Conservation (phyloP, 2,797 vertebrate genomes). For the Lepidocolaptes lacrymiger region DNA sequence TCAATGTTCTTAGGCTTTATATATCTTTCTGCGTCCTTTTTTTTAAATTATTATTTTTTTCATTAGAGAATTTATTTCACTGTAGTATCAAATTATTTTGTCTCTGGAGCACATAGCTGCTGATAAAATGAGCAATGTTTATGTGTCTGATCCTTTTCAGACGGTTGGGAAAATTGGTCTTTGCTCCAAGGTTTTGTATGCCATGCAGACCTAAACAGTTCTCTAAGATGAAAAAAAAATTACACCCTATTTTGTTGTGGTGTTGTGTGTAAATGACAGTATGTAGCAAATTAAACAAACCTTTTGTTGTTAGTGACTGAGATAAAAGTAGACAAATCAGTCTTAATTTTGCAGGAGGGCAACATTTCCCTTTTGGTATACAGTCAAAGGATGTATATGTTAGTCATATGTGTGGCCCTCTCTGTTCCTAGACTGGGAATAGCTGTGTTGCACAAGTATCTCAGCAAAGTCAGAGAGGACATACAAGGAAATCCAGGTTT, state of each 20-base stretch:
- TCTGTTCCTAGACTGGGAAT: neutral
- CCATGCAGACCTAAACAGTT: neutral
- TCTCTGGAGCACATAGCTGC: neutral
- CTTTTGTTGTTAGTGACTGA: neutral
- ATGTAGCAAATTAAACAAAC: neutral
- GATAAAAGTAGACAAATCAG: neutral
- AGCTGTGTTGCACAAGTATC: neutral
- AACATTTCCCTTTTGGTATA: neutral
- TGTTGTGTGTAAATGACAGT: neutral
- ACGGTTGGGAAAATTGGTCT: neutral
- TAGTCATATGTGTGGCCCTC: neutral
- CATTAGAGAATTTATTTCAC: neutral
- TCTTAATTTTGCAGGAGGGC: neutral
- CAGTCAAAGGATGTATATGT: neutral
- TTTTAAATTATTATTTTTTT: neutral
- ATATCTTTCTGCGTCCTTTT: fast-evolving
- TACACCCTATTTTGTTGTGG: neutral
- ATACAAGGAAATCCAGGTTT: fast-evolving
- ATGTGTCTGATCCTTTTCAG: neutral
- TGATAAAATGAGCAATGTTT: neutral
- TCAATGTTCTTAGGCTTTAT: neutral
- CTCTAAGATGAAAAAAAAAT: neutral
- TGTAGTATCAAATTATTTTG: neutral
- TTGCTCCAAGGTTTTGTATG: neutral
- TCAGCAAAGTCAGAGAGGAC: neutral